phyloP scores from a whole-genome alignment of 2,888 invertebrate genomes.

The Malacosoma neustria region DNA sequence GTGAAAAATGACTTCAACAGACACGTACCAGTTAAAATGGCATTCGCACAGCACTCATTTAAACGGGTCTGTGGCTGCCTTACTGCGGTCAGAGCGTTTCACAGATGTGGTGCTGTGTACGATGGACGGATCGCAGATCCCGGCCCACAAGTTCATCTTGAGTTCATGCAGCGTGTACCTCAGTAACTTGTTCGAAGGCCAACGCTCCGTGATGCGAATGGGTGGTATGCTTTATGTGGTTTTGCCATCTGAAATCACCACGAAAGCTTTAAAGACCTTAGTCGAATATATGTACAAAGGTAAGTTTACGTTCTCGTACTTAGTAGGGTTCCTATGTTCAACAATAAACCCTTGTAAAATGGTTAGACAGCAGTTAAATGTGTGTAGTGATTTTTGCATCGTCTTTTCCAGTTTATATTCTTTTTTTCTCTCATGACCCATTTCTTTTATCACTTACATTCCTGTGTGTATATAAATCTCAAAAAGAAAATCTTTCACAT shows the following conservation, averaged over 20 bases:
- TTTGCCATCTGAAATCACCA: slow-evolving; percentile 86
- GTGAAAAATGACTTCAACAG: slow-evolving; percentile 68
- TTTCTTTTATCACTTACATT: too few relatives aligned
- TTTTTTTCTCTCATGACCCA: too few relatives aligned
- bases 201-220: slow-evolving; percentile 57
- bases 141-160: slow-evolving; percentile 89
- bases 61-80: slow-evolving; percentile 86
- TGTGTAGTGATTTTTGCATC: too few relatives aligned
- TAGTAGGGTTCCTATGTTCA: too few relatives aligned
- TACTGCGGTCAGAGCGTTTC: slow-evolving; percentile 85
- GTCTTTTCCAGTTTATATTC: too few relatives aligned
- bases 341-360: too few relatives aligned
- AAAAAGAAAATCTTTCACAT: too few relatives aligned
- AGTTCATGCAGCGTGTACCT: slow-evolving; percentile 83
- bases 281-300: slow-evolving; percentile 92
- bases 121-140: slow-evolving; percentile 85
- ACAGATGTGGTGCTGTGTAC: slow-evolving; percentile 89
- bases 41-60: slow-evolving; percentile 89
- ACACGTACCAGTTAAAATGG: slow-evolving; percentile 93
- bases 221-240: slow-evolving; percentile 79
- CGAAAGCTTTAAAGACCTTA: slow-evolving; percentile 85
- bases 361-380: too few relatives aligned
- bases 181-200: slow-evolving; percentile 59
- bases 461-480: too few relatives aligned
- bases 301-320: slow-evolving; percentile 19